Conservation (phyloP, 2,797 vertebrate genomes). For the Staurois parvus region DNA sequence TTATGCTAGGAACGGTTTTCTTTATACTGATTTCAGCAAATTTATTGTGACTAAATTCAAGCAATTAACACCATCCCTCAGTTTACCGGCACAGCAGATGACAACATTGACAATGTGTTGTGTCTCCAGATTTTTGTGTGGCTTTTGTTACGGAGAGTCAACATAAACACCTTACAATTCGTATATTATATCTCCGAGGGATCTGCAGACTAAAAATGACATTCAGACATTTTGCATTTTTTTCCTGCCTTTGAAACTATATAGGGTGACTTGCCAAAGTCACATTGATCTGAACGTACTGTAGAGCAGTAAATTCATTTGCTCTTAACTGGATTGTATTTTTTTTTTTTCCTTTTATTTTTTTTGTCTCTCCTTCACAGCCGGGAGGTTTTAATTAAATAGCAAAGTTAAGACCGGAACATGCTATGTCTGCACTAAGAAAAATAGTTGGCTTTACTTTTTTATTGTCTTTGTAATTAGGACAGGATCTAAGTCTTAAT, state of each 20-base stretch:
- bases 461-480: constrained; percentile 27
- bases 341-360: constrained; percentile 9
- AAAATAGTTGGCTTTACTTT: constrained; percentile 7
- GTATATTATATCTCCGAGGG: neutral
- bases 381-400: constrained; percentile 39
- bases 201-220: neutral
- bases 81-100: neutral
- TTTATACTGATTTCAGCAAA: too few relatives aligned
- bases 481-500: neutral
- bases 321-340: constrained; percentile 45
- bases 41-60: too few relatives aligned
- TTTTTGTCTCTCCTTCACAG: constrained; percentile 36
- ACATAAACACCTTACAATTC: neutral
- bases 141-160: neutral
- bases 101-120: neutral
- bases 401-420: constrained; percentile 26
- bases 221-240: neutral
- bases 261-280: constrained; percentile 46
- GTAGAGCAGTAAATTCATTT: constrained; percentile 48
- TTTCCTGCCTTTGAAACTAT: neutral
- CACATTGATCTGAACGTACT: constrained; percentile 36
- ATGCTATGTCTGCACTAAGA: constrained; percentile 5
- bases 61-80: too few relatives aligned
- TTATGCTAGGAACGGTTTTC: too few relatives aligned
- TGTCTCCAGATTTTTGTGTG: neutral